Evolutionary conservation across 2,797 vertebrate genomes (phyloP), one percentile per base, ranked within the genome.

Genomic region (Furcifer pardalis): DNA sequence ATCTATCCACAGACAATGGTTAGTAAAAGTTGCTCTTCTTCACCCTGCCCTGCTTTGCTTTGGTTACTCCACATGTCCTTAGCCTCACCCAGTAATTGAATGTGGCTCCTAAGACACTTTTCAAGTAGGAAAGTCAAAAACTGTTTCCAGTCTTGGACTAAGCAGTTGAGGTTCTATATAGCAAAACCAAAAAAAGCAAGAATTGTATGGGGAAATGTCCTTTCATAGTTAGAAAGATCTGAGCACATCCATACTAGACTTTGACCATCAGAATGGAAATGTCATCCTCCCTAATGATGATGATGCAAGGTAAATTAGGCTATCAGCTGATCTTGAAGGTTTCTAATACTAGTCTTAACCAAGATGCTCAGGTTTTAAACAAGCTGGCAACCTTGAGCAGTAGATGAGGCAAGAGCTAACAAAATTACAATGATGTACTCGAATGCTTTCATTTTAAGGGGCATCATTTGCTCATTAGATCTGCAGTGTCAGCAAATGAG

Each of bases 331-430:
- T 46, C 79, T 75, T 89, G 85, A 79, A 91, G 78, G 56, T 90
- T 88, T 84, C n/a, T 79, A 89, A 89, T 82, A n/a, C n/a, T n/a
- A 90, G 52, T 4, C 56, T 10, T 83, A 66, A 30, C 35, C 32
- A 85, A 87, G 74, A 81, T 77, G 86, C 77, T 88, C 82, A 76
- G 49, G 68, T 23, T 91, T 82, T 40, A 81, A 89, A 89, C 87
- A 89, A 88, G 86, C 81, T 77, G 66, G 4, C 86, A 91, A 91
- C 86, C 87, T 90, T 92, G 84, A 92, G 37, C 65, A 88, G 62
- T n/a, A 92, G 87, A 87, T 89, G 91, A 92, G 86, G 84, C 77
- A 90, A 75, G 65, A 81, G 84, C 86, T 13, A 82, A 15, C 59
- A 89, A 88, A 82, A 82, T 85, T 77, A 81, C 81, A 77, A 68